phyloP scores from a whole-genome alignment of 2,888 invertebrate genomes.

The Cynaeus angustus region DNA sequence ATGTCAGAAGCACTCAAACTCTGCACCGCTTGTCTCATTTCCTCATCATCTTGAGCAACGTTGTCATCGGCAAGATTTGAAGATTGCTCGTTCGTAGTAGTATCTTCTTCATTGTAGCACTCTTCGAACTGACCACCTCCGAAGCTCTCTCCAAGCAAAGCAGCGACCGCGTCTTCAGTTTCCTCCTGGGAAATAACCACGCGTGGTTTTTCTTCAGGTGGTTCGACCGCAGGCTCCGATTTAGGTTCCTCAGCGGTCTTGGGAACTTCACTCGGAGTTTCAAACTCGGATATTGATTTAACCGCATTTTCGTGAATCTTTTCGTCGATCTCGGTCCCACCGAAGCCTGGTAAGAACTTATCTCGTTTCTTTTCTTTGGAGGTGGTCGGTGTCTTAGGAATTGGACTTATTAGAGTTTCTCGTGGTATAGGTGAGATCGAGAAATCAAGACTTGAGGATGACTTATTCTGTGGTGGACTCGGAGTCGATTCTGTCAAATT shows the following conservation, averaged over 20 bases:
- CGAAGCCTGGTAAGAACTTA: constrained; percentile 80
- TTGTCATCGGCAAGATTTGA: constrained; percentile 79
- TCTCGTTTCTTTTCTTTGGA: constrained; percentile 75
- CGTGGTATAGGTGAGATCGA: constrained; percentile 64
- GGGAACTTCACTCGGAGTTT: constrained; percentile 64
- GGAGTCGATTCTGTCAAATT: constrained; percentile 75
- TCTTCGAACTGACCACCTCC: constrained; percentile 78
- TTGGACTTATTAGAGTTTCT: constrained; percentile 72
- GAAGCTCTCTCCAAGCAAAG: constrained; percentile 89
- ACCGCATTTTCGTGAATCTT: constrained; percentile 86
- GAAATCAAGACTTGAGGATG: constrained; percentile 60
- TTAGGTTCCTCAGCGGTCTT: constrained; percentile 61
- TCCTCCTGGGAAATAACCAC: constrained; percentile 93
- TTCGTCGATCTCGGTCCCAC: constrained; percentile 77
- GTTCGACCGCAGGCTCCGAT: constrained; percentile 69
- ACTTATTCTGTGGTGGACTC: constrained; percentile 75
- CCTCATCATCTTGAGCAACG: constrained; percentile 86
- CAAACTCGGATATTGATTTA: constrained; percentile 82
- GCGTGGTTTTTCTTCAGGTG: constrained; percentile 83
- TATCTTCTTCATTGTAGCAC: constrained; percentile 71
- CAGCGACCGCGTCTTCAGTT: constrained; percentile 93
- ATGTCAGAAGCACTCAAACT: constrained; percentile 74
- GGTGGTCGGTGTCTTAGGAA: constrained; percentile 74
- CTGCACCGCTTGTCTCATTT: constrained; percentile 89
- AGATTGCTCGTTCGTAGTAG: constrained; percentile 72